A percentile compares a stretch with the other conserved stretches of the same genome.
Conservation (phyloP, 2,113 vertebrate species). For the Malurus elegans region DNA sequence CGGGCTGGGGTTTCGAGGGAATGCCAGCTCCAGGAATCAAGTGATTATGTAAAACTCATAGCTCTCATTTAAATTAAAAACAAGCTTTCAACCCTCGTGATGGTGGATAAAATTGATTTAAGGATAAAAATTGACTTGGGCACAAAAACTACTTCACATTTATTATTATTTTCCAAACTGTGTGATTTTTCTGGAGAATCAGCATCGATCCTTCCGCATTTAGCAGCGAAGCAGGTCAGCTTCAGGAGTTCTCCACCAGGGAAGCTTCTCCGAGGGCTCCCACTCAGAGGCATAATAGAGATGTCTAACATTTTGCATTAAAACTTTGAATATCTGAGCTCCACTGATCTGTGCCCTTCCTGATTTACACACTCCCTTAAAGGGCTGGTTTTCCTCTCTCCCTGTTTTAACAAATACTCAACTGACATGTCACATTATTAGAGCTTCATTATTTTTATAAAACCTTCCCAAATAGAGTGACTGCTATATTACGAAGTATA, state of each 20-base stretch:
- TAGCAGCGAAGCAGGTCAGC: fast-evolving
- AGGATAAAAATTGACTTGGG: not conserved
- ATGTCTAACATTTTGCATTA: not conserved
- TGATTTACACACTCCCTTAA: not conserved
- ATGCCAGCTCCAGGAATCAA: not conserved
- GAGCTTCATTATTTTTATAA: constrained; percentile 1
- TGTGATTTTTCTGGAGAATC: not conserved
- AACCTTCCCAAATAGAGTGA: not conserved
- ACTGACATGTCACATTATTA: not conserved
- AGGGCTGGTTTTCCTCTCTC: not conserved
- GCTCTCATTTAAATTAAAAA: not conserved
- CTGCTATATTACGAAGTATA: not conserved
- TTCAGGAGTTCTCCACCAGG: not conserved
- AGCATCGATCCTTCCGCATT: not conserved
- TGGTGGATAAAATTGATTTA: not conserved
- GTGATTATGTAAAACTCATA: not conserved
- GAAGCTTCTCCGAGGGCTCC: not conserved
- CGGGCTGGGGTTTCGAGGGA: not conserved
- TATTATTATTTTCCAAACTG: not conserved
- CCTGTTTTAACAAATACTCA: not conserved
- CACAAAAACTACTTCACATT: not conserved
- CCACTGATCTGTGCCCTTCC: not conserved
- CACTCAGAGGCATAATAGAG: not conserved
- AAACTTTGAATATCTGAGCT: not conserved
- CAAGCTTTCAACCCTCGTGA: not conserved